Conservation (phyloP, 92 coral and sea anemone genomes). For the Zoanthus sociatus region DNA sequence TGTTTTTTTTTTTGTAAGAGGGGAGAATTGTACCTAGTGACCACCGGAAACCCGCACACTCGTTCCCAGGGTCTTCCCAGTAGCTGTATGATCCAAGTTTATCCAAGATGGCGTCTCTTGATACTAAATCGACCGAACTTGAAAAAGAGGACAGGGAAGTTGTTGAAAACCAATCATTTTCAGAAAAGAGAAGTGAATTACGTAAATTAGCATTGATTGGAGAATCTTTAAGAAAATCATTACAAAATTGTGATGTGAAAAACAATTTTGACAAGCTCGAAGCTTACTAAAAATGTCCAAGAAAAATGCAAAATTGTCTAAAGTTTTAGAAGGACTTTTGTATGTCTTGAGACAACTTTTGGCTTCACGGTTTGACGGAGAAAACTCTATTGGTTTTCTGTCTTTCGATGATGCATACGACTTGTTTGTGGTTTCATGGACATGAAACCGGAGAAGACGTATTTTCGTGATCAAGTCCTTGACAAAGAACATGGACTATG, state of each 20-base stretch:
- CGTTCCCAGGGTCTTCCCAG: too few species aligned
- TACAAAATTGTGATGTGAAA: conserved; percentile 15
- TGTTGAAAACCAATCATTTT: not conserved
- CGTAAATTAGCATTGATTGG: conserved; percentile 1
- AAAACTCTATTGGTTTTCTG: conserved; percentile 12
- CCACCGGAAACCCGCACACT: not conserved
- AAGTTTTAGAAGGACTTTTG: conserved; percentile 24
- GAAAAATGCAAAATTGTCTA: conserved; percentile 20
- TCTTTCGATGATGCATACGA: conserved; percentile 5
- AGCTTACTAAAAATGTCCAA: conserved; percentile 28
- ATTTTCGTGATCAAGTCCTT: too few species aligned
- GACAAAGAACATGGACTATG: conserved; percentile 24
- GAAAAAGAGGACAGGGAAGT: conserved; percentile 1
- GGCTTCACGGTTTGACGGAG: conserved; percentile 30
- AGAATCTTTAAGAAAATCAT: conserved; percentile 11
- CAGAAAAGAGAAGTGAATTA: conserved; percentile 23
- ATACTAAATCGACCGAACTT: conserved; percentile 9
- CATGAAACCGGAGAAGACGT: not conserved
- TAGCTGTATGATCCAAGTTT: too few species aligned
- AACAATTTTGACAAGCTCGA: conserved; percentile 27
- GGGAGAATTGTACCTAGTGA: conserved; percentile 7
- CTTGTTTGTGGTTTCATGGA: conserved; percentile 24
- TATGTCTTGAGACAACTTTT: conserved; percentile 27
- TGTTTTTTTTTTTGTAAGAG: not conserved
- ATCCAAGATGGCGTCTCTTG: conserved; percentile 32